Conservation (phyloP, 2,888 invertebrate species). For the Drosophila gaucha region DNA sequence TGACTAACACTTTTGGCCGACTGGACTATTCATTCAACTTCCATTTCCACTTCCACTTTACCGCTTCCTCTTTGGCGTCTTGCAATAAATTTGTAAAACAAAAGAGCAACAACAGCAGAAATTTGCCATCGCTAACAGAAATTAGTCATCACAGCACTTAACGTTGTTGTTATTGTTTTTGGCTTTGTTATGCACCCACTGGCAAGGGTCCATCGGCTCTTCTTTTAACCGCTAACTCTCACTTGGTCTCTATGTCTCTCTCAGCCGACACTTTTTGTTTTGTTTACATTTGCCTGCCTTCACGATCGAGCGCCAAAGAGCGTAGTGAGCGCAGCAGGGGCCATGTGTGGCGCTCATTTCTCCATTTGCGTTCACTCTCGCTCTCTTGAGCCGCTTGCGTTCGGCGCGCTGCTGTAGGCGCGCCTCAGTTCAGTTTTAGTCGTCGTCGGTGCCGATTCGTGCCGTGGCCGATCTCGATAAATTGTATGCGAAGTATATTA, state of each 20-base stretch:
- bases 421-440: constrained; percentile 71
- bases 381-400: constrained; percentile 57
- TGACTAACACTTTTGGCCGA: constrained; percentile 52
- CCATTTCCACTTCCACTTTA: constrained; percentile 73
- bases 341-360: constrained; percentile 42
- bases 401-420: constrained; percentile 43
- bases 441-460: constrained; percentile 77
- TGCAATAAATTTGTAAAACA: constrained; percentile 47
- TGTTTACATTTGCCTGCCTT: constrained; percentile 65
- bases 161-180: constrained; percentile 17
- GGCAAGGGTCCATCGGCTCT: constrained; percentile 72
- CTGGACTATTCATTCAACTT: constrained; percentile 36
- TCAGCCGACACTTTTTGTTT: constrained; percentile 55
- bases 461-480: constrained; percentile 73
- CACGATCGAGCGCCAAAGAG: constrained; percentile 60
- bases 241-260: background rate
- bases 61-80: constrained; percentile 61
- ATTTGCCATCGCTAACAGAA: constrained; percentile 37
- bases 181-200: constrained; percentile 59
- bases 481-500: constrained; percentile 37
- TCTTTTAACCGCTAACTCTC: constrained; percentile 10
- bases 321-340: constrained; percentile 55
- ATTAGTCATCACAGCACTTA: constrained; percentile 51
- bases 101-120: constrained; percentile 36
- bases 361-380: constrained; percentile 11